A percentile compares a stretch with the other conserved stretches of the same genome.
Conservation (phyloP, 1,140 invertebrate genomes). For the Drosophila saltans region DNA sequence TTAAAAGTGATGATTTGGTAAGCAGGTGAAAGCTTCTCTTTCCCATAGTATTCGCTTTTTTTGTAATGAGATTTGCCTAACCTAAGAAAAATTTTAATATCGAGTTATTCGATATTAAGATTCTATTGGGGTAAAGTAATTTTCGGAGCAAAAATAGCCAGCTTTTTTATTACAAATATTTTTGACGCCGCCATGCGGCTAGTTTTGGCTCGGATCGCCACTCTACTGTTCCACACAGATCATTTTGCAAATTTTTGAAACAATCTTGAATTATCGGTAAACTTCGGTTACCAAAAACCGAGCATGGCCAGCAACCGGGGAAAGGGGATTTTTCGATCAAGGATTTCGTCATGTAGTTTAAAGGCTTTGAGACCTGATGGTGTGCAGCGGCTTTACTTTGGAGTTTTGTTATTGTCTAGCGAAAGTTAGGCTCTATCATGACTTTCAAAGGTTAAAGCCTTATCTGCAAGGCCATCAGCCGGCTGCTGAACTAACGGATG, state of each 20-base stretch:
- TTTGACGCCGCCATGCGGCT: conserved; percentile 61
- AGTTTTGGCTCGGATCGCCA: conserved; percentile 61
- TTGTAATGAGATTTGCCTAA: not conserved
- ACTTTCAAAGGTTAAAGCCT: not conserved
- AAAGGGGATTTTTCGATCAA: conserved; percentile 15
- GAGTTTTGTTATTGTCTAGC: conserved; percentile 2
- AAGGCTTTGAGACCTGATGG: conserved; percentile 1
- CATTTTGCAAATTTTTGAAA: conserved; percentile 15
- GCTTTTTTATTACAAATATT: not conserved
- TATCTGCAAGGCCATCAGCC: not conserved
- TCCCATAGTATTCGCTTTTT: not conserved
- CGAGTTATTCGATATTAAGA: not conserved
- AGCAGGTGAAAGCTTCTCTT: conserved; percentile 47
- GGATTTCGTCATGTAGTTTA: conserved; percentile 50
- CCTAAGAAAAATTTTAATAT: not conserved
- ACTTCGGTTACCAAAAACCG: conserved; percentile 4
- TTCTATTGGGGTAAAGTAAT: not conserved
- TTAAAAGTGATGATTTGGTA: conserved; percentile 49
- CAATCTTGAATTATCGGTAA: not conserved
- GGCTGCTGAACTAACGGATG: conserved; percentile 8
- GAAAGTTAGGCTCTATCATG: conserved; percentile 11
- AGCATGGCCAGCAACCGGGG: conserved; percentile 18
- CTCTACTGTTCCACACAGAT: not conserved
- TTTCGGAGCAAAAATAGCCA: not conserved
- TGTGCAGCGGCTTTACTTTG: not conserved